phyloP scores from a whole-genome alignment of 2,797 vertebrate species.

The Sciurus carolinensis region DNA sequence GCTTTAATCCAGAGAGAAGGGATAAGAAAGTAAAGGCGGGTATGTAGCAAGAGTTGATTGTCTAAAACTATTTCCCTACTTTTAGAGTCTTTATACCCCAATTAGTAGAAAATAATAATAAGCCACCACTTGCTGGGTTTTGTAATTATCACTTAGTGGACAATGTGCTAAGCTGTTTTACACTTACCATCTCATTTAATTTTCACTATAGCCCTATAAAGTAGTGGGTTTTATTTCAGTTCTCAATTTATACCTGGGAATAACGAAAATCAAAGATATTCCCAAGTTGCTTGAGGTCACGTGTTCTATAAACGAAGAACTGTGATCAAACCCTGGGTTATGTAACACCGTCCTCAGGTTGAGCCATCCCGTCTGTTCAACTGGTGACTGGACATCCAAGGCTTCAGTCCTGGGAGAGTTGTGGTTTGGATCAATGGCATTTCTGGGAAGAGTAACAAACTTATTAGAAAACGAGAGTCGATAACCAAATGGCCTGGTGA shows the following conservation, averaged over 20 bases:
- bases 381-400: neutral
- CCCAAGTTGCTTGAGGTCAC: neutral
- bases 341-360: fast-evolving
- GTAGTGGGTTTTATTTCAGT: neutral
- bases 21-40: neutral
- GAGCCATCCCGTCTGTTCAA: neutral
- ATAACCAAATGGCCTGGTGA: neutral
- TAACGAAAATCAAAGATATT: neutral
- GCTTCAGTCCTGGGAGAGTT: neutral
- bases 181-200: neutral
- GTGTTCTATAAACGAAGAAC: neutral
- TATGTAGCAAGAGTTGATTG: neutral
- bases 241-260: neutral
- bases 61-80: neutral
- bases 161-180: neutral
- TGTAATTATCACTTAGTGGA: neutral
- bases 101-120: constrained; percentile 26
- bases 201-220: neutral
- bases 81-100: neutral
- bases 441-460: neutral
- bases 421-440: neutral
- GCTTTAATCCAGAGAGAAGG: neutral
- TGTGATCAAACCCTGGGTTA: neutral
- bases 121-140: neutral
- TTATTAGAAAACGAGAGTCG: neutral